These are phyloP conservation scores for Helobdella robusta DNA, from an alignment of 2,888 invertebrate genomes.

Conservation along the genomic window DNA sequence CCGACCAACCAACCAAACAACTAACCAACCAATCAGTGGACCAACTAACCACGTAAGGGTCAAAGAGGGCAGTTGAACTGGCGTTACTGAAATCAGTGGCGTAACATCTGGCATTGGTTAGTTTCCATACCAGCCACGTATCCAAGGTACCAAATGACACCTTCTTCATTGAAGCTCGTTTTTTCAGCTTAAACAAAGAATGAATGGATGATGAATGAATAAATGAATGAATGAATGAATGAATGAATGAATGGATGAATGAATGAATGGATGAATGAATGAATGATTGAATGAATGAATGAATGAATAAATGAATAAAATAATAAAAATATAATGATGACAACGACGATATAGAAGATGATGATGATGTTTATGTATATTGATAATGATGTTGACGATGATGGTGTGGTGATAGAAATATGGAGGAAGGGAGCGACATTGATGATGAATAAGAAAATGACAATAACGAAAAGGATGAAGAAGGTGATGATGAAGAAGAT, in stretches of 20 bases:
- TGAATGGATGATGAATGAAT: neutral
- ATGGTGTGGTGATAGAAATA: no score
- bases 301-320: neutral
- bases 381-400: no score
- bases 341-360: neutral
- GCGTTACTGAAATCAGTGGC: conserved; percentile 82
- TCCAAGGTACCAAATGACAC: conserved; percentile 68
- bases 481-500: no score
- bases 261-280: no score
- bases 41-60: conserved; percentile 66
- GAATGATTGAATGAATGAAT: no score
- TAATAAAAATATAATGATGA: neutral
- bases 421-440: no score
- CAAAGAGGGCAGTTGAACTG: conserved; percentile 80
- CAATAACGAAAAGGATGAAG: no score
- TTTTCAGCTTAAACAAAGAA: conserved; percentile 39
- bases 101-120: conserved; percentile 60
- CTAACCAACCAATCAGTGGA: no score
- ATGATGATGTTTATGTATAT: neutral
- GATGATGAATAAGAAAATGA: no score
- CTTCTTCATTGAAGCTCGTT: conserved; percentile 57
- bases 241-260: no score
- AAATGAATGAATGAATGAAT: neutral
- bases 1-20: no score
- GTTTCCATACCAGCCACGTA: conserved; percentile 80